Percentiles rank a stretch among this genome's conserved stretches.
phyloP scores from a whole-genome alignment of 2,888 invertebrate species.

The Priocnemis perturbator region DNA sequence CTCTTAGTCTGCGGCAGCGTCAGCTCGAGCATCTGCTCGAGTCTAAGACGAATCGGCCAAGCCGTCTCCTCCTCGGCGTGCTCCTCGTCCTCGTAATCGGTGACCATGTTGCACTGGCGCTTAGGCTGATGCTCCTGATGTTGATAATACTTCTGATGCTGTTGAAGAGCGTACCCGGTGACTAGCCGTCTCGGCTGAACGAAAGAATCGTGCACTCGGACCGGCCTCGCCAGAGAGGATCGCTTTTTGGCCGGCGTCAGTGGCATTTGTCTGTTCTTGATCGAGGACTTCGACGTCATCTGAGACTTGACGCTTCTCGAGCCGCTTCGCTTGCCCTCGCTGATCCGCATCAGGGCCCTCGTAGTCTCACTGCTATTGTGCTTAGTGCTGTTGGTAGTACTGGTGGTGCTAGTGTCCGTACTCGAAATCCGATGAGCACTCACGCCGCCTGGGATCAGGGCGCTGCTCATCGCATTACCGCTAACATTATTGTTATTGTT shows the following conservation, averaged over 20 bases:
- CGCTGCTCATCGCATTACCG: slow-evolving; percentile 20
- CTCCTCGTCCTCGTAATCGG: slow-evolving; percentile 46
- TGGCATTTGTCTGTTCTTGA: slow-evolving; percentile 40
- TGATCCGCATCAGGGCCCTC: slow-evolving; percentile 22
- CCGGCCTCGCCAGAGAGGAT: slow-evolving; percentile 69
- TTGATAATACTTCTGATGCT: slow-evolving; percentile 21
- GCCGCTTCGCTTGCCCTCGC: slow-evolving; percentile 21
- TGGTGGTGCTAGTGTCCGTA: slow-evolving; percentile 30
- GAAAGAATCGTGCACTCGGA: slow-evolving; percentile 69
- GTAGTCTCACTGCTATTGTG: slow-evolving; percentile 8
- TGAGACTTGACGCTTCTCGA: slow-evolving; percentile 21
- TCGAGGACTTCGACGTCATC: slow-evolving; percentile 20
- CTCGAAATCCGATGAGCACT: slow-evolving; percentile 13
- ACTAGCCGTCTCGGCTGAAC: slow-evolving; percentile 52
- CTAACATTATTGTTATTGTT: slow-evolving; percentile 21
- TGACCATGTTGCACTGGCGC: slow-evolving; percentile 40
- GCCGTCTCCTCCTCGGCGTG: slow-evolving; percentile 50
- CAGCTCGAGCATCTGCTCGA: slow-evolving; percentile 70
- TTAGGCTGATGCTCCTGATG: slow-evolving; percentile 16
- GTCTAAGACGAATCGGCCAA: slow-evolving; percentile 65
- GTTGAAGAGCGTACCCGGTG: slow-evolving; percentile 31
- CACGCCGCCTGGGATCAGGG: background rate
- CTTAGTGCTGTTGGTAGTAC: slow-evolving; percentile 10
- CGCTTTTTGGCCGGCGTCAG: slow-evolving; percentile 66
- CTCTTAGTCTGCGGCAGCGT: slow-evolving; percentile 63